A percentile compares a stretch with the other conserved stretches of the same genome.
Evolutionary conservation across 1,140 invertebrate genomes (phyloP).

Genomic region (Ips typographus): DNA sequence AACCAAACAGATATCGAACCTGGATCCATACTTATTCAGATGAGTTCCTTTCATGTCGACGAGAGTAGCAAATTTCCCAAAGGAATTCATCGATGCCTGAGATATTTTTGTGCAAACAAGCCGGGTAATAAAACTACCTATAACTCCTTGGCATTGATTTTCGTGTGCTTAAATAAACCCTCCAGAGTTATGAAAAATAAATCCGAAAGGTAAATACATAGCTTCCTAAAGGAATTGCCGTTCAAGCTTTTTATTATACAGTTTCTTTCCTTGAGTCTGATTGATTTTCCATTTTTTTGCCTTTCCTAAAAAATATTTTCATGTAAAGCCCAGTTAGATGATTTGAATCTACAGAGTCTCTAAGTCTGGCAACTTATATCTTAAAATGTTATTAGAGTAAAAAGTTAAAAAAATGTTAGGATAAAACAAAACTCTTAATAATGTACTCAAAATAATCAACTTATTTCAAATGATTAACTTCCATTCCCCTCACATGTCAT

Average conservation of each 20-base stretch:
- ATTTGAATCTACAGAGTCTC: no score
- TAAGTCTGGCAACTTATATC: no score
- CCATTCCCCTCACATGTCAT: constrained; percentile 34
- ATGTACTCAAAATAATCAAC: no score
- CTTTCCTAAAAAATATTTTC: neutral
- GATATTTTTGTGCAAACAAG: constrained; percentile 30
- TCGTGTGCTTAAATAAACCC: constrained; percentile 32
- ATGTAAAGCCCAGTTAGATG: no score
- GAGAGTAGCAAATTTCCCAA: constrained; percentile 11
- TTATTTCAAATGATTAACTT: neutral
- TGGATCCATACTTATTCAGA: constrained; percentile 21
- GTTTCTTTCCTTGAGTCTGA: constrained; percentile 4
- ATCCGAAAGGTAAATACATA: constrained; percentile 27
- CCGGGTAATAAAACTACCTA: constrained; percentile 27
- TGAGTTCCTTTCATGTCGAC: constrained; percentile 22
- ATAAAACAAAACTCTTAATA: no score
- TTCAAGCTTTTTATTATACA: constrained; percentile 21
- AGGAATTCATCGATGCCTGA: constrained; percentile 25
- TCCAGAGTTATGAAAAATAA: constrained; percentile 32
- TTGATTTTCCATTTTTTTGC: constrained; percentile 7
- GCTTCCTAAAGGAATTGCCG: constrained; percentile 10
- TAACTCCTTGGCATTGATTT: constrained; percentile 31
- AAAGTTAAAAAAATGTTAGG: no score
- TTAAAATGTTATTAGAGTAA: no score
- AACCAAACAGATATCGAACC: constrained; percentile 1